Evolutionary conservation across 2,113 vertebrate genomes (phyloP).

Genomic region (Cololabis saira): DNA sequence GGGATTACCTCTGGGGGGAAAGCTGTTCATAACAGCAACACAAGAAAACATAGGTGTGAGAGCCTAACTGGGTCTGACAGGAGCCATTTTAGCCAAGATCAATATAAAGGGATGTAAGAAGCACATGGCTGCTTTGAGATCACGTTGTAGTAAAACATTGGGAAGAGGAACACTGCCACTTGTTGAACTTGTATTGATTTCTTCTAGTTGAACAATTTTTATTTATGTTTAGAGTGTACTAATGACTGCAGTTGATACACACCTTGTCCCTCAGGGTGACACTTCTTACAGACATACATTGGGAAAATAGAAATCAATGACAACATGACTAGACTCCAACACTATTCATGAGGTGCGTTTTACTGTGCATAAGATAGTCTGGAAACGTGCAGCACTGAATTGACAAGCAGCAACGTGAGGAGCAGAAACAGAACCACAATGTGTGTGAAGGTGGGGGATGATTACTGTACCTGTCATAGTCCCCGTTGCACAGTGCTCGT

Average conservation of each 20-base stretch:
- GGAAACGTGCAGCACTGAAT: not conserved
- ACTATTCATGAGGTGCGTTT: constrained; percentile 9
- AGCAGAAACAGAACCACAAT: not conserved
- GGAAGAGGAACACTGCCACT: constrained; percentile 11
- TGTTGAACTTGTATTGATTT: constrained; percentile 45
- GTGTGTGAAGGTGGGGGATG: not conserved
- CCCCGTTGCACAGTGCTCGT: constrained; percentile 78
- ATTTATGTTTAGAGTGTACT: constrained; percentile 3
- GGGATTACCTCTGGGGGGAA: not conserved
- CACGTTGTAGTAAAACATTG: constrained; percentile 11
- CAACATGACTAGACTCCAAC: not conserved
- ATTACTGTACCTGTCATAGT: constrained; percentile 74
- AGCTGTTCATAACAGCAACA: not conserved
- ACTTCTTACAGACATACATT: constrained; percentile 19
- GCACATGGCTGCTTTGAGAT: constrained; percentile 17
- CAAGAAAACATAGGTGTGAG: constrained; percentile 10
- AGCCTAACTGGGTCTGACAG: not conserved
- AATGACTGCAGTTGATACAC: constrained; percentile 20
- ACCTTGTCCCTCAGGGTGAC: constrained; percentile 25
- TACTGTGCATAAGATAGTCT: not conserved
- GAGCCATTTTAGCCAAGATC: constrained; percentile 17
- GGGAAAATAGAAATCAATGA: constrained; percentile 21
- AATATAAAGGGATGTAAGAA: constrained; percentile 15
- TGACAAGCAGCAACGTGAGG: constrained; percentile 5
- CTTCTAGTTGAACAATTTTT: constrained; percentile 25